Conservation (phyloP, 2,888 invertebrate genomes). For the Tipula lateralis region DNA sequence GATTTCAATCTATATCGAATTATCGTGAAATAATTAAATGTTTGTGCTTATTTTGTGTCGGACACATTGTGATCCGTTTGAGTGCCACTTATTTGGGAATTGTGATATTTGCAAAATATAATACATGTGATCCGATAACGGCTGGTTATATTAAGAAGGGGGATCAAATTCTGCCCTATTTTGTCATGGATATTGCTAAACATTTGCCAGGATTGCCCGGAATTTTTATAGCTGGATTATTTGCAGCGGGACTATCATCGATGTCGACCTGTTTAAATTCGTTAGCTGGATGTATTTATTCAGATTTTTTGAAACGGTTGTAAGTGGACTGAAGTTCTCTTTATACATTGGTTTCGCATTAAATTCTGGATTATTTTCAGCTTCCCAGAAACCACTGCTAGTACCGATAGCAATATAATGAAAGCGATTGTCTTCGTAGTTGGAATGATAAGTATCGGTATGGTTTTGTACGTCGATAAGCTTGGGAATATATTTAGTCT, state of each 20-base stretch:
- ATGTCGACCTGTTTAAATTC: conserved; percentile 62
- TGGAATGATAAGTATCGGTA: conserved; percentile 51
- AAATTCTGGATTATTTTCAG: conserved; percentile 36
- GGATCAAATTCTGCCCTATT: conserved; percentile 64
- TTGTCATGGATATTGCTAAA: conserved; percentile 63
- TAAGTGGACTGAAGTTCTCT: not conserved
- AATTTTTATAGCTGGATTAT: conserved; percentile 68
- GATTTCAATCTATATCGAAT: conserved; percentile 51
- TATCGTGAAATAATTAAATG: not conserved
- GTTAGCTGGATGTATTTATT: conserved; percentile 59
- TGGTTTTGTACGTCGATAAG: conserved; percentile 58
- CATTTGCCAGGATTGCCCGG: conserved; percentile 67
- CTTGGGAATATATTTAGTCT: conserved; percentile 65
- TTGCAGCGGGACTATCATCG: conserved; percentile 66
- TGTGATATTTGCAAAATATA: conserved; percentile 44
- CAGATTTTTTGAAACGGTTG: conserved; percentile 55
- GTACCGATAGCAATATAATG: conserved; percentile 38
- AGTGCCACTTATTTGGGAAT: conserved; percentile 57
- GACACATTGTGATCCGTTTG: conserved; percentile 54
- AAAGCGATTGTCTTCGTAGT: conserved; percentile 51
- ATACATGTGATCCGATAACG: conserved; percentile 59
- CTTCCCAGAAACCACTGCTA: conserved; percentile 48
- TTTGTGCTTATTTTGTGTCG: conserved; percentile 55
- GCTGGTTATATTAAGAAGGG: conserved; percentile 54
- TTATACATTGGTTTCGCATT: not conserved